Percentiles rank a stretch among this genome's conserved stretches.
Conservation (phyloP, 2,797 vertebrate genomes). For the Babyrousa celebensis region DNA sequence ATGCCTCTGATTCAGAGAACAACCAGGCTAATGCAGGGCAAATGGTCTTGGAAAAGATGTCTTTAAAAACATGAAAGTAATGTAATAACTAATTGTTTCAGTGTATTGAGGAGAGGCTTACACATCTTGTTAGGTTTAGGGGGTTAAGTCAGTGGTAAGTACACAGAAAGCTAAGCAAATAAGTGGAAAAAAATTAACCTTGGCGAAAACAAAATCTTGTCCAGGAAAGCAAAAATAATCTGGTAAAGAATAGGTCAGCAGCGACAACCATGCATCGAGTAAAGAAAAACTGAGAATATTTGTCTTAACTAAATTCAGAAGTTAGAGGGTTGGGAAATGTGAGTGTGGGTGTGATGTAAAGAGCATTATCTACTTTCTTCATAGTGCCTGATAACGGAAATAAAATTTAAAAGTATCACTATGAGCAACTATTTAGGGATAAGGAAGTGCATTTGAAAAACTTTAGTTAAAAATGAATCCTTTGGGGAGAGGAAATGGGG, state of each 20-base stretch:
- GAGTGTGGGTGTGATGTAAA: not conserved
- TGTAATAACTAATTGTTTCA: not conserved
- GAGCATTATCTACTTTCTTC: not conserved
- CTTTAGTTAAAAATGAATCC: conserved; percentile 11
- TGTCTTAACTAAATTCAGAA: conserved; percentile 4
- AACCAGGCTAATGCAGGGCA: not conserved
- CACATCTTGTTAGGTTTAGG: not conserved
- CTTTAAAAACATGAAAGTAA: conserved; percentile 42
- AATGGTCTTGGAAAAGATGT: not conserved
- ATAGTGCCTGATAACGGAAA: not conserved
- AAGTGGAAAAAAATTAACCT: not conserved
- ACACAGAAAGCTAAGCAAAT: conserved; percentile 36
- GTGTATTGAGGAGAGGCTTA: not conserved
- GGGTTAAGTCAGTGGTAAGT: not conserved
- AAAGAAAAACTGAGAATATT: conserved; percentile 25
- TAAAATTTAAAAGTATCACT: not conserved
- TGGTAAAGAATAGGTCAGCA: not conserved
- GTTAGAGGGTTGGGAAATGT: not conserved
- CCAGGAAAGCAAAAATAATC: conserved; percentile 3
- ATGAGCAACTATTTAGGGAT: not conserved
- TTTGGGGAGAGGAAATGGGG: not conserved
- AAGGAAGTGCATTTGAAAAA: not conserved
- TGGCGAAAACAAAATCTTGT: not conserved
- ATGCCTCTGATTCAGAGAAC: not conserved
- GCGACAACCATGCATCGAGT: not conserved